These are phyloP conservation scores for Strigamia crassipes DNA, from an alignment of 2,888 invertebrate genomes.

Conservation along the genomic window DNA sequence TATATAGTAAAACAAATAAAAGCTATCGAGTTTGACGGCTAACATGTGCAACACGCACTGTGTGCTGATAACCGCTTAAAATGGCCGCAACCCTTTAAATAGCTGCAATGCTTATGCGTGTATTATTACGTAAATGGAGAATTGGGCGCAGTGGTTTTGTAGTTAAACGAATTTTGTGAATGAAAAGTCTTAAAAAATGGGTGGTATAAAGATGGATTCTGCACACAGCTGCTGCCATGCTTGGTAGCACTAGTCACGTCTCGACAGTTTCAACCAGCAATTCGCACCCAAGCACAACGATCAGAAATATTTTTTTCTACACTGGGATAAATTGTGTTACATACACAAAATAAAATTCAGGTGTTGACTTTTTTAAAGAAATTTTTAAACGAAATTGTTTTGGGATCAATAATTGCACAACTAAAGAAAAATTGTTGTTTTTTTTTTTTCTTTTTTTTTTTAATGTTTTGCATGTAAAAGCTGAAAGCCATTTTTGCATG, in stretches of 20 bases:
- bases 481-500: constrained; percentile 20
- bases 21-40: too few species aligned
- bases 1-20: too few species aligned
- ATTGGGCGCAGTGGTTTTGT: background rate
- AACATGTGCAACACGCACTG: too few species aligned
- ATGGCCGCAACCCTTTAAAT: background rate
- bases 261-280: constrained; percentile 26
- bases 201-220: constrained; percentile 29
- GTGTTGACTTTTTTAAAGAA: constrained; percentile 1
- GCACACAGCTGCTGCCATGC: constrained; percentile 29
- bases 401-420: background rate
- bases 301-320: constrained; percentile 32
- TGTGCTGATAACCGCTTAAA: background rate
- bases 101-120: too few species aligned
- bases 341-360: constrained; percentile 38
- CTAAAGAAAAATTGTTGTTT: background rate
- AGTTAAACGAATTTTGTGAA: constrained; percentile 31
- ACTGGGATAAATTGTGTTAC: constrained; percentile 32
- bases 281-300: constrained; percentile 42
- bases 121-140: too few species aligned
- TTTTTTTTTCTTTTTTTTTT: background rate
- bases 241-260: constrained; percentile 35
- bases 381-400: background rate
- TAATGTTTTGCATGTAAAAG: constrained; percentile 6
- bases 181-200: constrained; percentile 24